Percentiles rank a stretch among this genome's conserved stretches.
These are phyloP conservation scores for Plebejus argus DNA, from an alignment of 2,888 invertebrate species.

Conservation along the genomic window DNA sequence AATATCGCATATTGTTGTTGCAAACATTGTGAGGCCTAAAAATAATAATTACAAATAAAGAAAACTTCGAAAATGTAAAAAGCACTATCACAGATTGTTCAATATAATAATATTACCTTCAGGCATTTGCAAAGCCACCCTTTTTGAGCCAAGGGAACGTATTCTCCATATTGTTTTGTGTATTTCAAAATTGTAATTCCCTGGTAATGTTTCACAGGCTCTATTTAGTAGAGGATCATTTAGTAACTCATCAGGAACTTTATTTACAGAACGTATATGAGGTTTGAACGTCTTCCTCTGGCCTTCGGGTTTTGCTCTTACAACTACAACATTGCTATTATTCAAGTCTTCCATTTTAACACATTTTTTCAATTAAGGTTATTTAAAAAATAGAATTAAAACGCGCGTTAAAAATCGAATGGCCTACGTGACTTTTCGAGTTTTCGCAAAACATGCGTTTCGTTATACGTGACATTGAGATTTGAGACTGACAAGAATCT, in stretches of 20 bases:
- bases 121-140: slow-evolving; percentile 97
- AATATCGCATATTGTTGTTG: slow-evolving; percentile 96
- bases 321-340: slow-evolving; percentile 80
- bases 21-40: slow-evolving; percentile 90
- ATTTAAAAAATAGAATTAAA: slow-evolving; percentile 39
- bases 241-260: slow-evolving; percentile 89
- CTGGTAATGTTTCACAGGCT: slow-evolving; percentile 88
- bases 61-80: background rate
- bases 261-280: slow-evolving; percentile 85
- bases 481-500: too few relatives aligned
- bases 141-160: slow-evolving; percentile 88
- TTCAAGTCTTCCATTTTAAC: slow-evolving; percentile 62
- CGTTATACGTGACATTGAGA: slow-evolving; percentile 33
- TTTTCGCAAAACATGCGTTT: slow-evolving; percentile 52
- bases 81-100: background rate
- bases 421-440: slow-evolving; percentile 79
- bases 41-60: slow-evolving; percentile 45
- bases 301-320: slow-evolving; percentile 87
- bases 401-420: slow-evolving; percentile 52
- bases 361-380: slow-evolving; percentile 30
- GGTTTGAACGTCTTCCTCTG: slow-evolving; percentile 90
- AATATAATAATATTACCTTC: slow-evolving; percentile 82
- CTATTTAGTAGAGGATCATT: slow-evolving; percentile 87
- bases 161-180: slow-evolving; percentile 99
- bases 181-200: slow-evolving; percentile 99